These are phyloP conservation scores for Brachionus plicatilis DNA, from an alignment of 1,140 invertebrate genomes.

Conservation along the genomic window DNA sequence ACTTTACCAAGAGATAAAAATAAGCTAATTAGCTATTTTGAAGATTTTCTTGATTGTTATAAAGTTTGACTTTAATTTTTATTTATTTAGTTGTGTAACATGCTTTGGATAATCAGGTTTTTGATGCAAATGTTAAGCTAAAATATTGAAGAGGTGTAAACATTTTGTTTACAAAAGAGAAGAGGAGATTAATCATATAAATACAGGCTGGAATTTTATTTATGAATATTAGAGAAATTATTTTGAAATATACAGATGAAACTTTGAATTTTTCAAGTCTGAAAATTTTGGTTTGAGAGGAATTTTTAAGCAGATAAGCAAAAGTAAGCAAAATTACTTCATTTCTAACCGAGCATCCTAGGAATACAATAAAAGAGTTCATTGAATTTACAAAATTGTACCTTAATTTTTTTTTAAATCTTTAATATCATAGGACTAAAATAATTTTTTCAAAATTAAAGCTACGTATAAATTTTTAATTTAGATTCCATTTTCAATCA, in stretches of 20 bases:
- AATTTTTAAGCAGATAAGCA: neutral
- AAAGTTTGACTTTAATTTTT: neutral
- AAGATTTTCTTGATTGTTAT: neutral
- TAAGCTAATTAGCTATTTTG: neutral
- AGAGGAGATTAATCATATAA: neutral
- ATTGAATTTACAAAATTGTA: too few species aligned
- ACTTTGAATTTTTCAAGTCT: neutral
- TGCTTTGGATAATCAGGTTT: neutral
- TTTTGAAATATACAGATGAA: neutral
- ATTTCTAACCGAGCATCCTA: neutral
- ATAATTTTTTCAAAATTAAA: too few species aligned
- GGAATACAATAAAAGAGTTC: neutral
- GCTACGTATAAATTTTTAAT: too few species aligned
- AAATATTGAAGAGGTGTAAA: constrained; percentile 17
- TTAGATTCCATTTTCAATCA: too few species aligned
- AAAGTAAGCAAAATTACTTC: neutral
- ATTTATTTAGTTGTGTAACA: neutral
- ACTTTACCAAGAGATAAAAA: neutral
- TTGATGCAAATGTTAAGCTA: neutral
- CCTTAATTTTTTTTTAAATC: too few species aligned
- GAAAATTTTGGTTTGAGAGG: neutral
- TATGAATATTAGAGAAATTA: neutral
- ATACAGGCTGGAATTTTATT: neutral
- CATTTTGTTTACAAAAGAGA: neutral
- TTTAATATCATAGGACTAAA: too few species aligned